phyloP scores from a whole-genome alignment of 2,113 vertebrate genomes.

The Orcinus orca region DNA sequence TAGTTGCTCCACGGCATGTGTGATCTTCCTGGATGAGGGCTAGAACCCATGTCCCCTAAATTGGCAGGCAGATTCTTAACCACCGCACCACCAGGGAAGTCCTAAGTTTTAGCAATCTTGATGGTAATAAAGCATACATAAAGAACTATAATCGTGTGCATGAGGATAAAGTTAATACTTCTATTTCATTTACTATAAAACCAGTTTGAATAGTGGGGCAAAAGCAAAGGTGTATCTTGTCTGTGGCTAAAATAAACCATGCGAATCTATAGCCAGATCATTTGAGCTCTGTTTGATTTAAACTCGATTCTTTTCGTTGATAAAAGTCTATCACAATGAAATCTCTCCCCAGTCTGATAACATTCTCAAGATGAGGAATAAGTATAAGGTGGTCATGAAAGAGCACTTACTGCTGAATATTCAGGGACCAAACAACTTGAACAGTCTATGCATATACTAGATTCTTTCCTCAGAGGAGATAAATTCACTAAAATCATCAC shows the following conservation, averaged over 20 bases:
- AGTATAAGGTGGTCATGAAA: background rate
- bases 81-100: too few species aligned
- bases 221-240: background rate
- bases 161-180: background rate
- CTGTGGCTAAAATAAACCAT: background rate
- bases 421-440: background rate
- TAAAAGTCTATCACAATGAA: background rate
- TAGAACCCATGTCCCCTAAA: too few species aligned
- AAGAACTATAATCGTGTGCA: background rate
- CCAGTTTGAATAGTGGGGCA: background rate
- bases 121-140: background rate
- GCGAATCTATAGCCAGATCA: background rate
- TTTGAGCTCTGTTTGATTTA: background rate
- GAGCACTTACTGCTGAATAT: background rate
- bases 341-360: background rate
- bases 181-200: background rate
- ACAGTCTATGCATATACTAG: background rate
- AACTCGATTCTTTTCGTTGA: constrained; percentile 1
- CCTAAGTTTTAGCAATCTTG: background rate
- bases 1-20: too few species aligned
- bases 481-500: background rate
- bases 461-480: background rate
- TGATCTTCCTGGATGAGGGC: too few species aligned
- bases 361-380: background rate
- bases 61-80: too few species aligned